Evolutionary conservation across 2,888 invertebrate species (phyloP).

Genomic region (Epistrophe grossulariae): DNA sequence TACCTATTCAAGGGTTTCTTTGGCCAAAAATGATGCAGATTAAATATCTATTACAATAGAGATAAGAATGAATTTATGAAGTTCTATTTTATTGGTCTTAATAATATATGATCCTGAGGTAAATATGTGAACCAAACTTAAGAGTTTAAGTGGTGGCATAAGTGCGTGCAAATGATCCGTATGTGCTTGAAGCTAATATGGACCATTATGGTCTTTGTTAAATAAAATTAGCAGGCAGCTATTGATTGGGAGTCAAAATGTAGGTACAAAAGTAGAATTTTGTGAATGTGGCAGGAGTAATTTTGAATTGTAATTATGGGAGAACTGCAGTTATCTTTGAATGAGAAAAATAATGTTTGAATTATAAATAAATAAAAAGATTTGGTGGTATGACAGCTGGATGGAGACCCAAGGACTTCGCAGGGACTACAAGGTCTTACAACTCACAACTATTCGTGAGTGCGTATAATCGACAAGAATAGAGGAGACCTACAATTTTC

Average conservation of each 20-base stretch:
- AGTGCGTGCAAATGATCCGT: slow-evolving; percentile 13
- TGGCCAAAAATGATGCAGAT: background rate
- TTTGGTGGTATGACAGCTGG: too few relatives aligned
- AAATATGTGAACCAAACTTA: background rate
- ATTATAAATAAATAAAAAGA: too few relatives aligned
- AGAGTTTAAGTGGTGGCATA: background rate
- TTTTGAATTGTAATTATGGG: slow-evolving; percentile 11
- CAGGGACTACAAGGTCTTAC: too few relatives aligned
- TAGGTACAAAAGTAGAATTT: background rate
- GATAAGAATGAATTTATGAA: slow-evolving; percentile 4
- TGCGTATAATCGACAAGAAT: too few relatives aligned
- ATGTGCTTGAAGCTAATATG: slow-evolving; percentile 8
- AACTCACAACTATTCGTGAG: too few relatives aligned
- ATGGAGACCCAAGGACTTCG: too few relatives aligned
- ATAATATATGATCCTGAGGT: background rate
- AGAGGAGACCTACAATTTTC: too few relatives aligned
- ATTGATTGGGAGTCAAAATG: background rate
- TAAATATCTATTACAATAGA: background rate
- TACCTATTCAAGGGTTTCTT: background rate
- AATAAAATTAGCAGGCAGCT: slow-evolving; percentile 2
- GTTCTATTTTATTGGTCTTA: slow-evolving; percentile 1
- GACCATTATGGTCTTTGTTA: slow-evolving; percentile 5
- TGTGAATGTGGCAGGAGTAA: background rate
- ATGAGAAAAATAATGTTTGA: too few relatives aligned
- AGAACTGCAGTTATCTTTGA: background rate